Evolutionary conservation across 2,113 vertebrate species (phyloP).

Genomic region (Psettodes erumei): DNA sequence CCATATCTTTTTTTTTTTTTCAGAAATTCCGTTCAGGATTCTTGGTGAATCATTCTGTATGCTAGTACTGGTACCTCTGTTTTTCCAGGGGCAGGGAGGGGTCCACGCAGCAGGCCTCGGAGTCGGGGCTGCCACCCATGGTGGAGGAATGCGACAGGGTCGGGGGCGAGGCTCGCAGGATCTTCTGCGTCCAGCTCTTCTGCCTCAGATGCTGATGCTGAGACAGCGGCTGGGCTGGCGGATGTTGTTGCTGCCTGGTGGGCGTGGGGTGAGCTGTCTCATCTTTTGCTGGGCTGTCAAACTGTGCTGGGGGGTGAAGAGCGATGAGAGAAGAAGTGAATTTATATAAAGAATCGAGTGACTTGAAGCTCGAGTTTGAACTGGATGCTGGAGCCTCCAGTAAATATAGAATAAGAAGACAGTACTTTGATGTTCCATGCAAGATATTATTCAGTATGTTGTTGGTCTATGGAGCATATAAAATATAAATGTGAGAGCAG

Average conservation of each 20-base stretch:
- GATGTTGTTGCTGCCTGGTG: slow-evolving; percentile 63
- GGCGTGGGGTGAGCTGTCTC: slow-evolving; percentile 68
- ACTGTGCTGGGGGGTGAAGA: slow-evolving; percentile 84
- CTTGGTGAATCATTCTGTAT: background rate
- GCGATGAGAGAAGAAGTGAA: slow-evolving; percentile 19
- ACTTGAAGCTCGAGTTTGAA: slow-evolving; percentile 27
- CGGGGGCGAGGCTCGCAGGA: slow-evolving; percentile 75
- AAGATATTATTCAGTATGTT: slow-evolving; percentile 52
- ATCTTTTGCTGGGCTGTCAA: slow-evolving; percentile 84
- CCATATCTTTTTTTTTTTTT: background rate
- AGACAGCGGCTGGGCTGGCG: slow-evolving; percentile 6
- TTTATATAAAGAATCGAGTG: slow-evolving; percentile 25
- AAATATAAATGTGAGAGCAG: slow-evolving; percentile 63
- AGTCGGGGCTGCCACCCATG: slow-evolving; percentile 68
- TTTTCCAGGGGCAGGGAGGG: slow-evolving; percentile 87
- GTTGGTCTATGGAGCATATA: slow-evolving; percentile 44
- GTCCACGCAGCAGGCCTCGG: slow-evolving; percentile 78
- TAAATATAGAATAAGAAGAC: slow-evolving; percentile 48
- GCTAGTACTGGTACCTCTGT: slow-evolving; percentile 79
- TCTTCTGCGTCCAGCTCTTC: slow-evolving; percentile 90
- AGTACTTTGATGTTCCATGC: slow-evolving; percentile 63
- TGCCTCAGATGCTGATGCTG: slow-evolving; percentile 83
- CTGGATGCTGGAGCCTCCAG: slow-evolving; percentile 22
- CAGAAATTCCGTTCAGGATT: background rate
- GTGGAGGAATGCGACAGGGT: slow-evolving; percentile 40